Evolutionary conservation across 1,140 invertebrate genomes (phyloP).

Genomic region (Drosophila rufa): DNA sequence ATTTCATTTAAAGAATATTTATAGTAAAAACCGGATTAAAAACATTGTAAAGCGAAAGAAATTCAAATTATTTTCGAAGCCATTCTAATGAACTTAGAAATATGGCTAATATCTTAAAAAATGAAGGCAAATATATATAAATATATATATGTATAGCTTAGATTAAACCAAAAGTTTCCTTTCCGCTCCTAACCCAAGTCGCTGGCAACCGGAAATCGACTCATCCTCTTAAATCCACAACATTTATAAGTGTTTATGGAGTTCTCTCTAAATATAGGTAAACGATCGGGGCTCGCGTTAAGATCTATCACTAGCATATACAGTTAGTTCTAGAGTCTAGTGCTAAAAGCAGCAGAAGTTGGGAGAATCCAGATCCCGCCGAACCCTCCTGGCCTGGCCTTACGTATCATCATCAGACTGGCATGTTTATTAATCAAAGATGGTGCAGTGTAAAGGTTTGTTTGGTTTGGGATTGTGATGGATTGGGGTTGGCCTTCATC

Average conservation of each 20-base stretch:
- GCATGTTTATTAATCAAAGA: conserved; percentile 23
- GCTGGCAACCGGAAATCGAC: conserved; percentile 30
- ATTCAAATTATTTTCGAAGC: neutral
- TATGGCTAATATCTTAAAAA: neutral
- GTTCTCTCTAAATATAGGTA: conserved; percentile 61
- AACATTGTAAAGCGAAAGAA: neutral
- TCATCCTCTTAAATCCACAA: conserved; percentile 1
- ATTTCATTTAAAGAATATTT: neutral
- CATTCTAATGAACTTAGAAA: conserved; percentile 11
- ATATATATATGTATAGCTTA: neutral
- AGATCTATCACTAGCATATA: conserved; percentile 78
- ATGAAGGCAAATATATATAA: neutral
- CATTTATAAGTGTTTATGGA: conserved; percentile 20
- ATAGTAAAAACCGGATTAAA: no score
- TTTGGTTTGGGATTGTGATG: conserved; percentile 28
- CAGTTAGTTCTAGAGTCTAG: conserved; percentile 72
- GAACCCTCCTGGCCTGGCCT: conserved; percentile 50
- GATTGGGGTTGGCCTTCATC: conserved; percentile 26
- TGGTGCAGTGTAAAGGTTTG: conserved; percentile 21
- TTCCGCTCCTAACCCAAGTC: neutral
- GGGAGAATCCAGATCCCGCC: conserved; percentile 21
- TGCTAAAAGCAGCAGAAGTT: conserved; percentile 68
- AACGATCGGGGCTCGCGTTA: conserved; percentile 68
- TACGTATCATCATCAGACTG: conserved; percentile 63
- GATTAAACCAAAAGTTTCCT: conserved; percentile 3